Evolutionary conservation across 30 jellyfish, hydroid and myxozoan species (phyloP).

Genomic region (Clytia hemisphaerica): DNA sequence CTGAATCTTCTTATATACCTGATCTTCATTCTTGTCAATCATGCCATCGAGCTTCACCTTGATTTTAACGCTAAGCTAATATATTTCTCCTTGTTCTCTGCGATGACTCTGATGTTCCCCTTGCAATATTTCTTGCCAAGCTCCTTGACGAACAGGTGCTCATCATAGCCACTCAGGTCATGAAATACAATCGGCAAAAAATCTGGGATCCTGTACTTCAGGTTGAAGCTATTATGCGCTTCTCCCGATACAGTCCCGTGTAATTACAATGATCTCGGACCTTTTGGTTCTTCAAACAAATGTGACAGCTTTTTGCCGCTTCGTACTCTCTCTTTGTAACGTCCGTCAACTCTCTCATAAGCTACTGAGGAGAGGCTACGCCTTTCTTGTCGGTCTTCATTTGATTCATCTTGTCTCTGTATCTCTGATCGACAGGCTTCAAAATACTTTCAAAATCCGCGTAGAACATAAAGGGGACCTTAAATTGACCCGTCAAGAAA

Average conservation of each 20-base stretch:
- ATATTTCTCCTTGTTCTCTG: not conserved
- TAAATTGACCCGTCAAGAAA: not conserved
- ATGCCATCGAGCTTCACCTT: not conserved
- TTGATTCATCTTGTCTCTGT: not conserved
- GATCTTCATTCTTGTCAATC: not conserved
- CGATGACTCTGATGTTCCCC: not conserved
- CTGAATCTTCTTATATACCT: not conserved
- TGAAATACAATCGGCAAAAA: conserved; percentile 25
- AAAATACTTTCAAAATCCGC: conserved; percentile 26
- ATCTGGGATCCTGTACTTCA: conserved; percentile 18
- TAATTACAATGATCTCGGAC: conserved; percentile 49
- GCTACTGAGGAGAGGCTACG: conserved; percentile 7
- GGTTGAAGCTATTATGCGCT: conserved; percentile 38
- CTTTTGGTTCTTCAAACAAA: conserved; percentile 1
- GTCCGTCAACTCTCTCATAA: not conserved
- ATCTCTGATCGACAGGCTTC: conserved; percentile 10
- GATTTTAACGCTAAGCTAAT: not conserved
- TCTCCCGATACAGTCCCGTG: conserved; percentile 56
- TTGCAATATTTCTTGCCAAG: conserved; percentile 2
- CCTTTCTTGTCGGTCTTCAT: not conserved
- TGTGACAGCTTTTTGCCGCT: not conserved
- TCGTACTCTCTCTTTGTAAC: conserved; percentile 3
- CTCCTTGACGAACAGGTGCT: conserved; percentile 37
- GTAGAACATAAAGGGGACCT: conserved; percentile 18
- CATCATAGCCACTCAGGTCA: conserved; percentile 45